Evolutionary conservation across 2,113 vertebrate species (phyloP), one percentile per base, ranked within the genome.

Genomic region (Semicossyphus pulcher): DNA sequence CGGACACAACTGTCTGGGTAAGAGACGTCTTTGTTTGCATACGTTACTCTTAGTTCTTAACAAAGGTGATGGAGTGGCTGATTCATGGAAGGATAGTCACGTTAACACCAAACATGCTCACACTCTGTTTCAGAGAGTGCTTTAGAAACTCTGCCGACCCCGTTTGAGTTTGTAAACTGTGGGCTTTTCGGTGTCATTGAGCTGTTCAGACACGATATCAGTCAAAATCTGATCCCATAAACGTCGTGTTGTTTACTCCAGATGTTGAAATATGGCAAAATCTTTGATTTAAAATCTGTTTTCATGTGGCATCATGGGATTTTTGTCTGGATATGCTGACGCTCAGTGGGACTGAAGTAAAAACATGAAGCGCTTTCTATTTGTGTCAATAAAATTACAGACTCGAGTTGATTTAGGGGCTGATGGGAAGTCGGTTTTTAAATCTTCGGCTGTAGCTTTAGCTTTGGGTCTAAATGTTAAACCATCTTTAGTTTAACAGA

Each of bases 1-100:
- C 0, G 97, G 97, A 79, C 97, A 99, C 93, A 99, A 99, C 92
- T 99, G 97, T 61, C 88, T 97, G 36, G 97, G 97, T 99, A 88
- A 94, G 95, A 92, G 7, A 2, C 3, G n/a, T 16, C 14, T 37
- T 3, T 14, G n/a, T 42, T n/a, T 5, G 21, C n/a, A n/a, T n/a
- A n/a, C n/a, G n/a, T n/a, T n/a, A n/a, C n/a, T n/a, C n/a, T n/a
- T n/a, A n/a, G n/a, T n/a, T n/a, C n/a, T n/a, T n/a, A n/a, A n/a
- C n/a, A n/a, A n/a, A n/a, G n/a, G n/a, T n/a, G n/a, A n/a, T n/a
- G n/a, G n/a, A n/a, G n/a, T n/a, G n/a, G n/a, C n/a, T n/a, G n/a
- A n/a, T n/a, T n/a, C n/a, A n/a, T n/a, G n/a, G n/a, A n/a, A n/a
- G n/a, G n/a, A n/a, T n/a, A n/a, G n/a, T n/a, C n/a, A n/a, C n/a